Base-by-base conservation (phyloP, 2,797 vertebrate genomes). In the Chelon auratus region DNA sequence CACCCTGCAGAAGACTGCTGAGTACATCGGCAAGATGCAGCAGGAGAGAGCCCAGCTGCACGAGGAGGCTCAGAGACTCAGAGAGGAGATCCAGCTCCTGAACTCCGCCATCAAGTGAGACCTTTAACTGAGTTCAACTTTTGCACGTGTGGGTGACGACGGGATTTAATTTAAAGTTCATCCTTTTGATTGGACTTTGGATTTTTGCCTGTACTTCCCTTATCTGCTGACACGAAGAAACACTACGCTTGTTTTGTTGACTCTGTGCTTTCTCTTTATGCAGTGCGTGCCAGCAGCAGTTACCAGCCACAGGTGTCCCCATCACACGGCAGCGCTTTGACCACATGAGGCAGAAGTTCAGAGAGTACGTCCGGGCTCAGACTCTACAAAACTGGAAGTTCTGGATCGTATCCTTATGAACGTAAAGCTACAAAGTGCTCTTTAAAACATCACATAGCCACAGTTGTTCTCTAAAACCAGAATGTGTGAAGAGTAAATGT, bases 341-440 rank as follows among this genome's bases (percentile, higher is more conserved):
- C 91, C 95, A 96, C 90, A 98, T 99, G 97, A 95, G 97, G 62
- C 93, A 96, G 83, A 96, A 96, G 95, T 99, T 99, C 26, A 91
- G 97, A 0, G 95, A 97, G 75, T 99, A 99, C 0, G 96, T 99
- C 57, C 93, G 93, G 30, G 91, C 91, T 1, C 96, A 97, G 81
- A 99, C 97, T 0, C 89, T 98, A 85, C 97, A 96, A 74, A 98
- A 99, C 93, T 99, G 98, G 98, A 99, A 98, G 90, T 99, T 99
- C 93, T 99, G 98, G 98, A 97, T 99, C 0, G 98, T 99, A 99
- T 99, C 98, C 95, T 96, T 80, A 5, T 52, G 9, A 68, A 45
- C 58, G 39, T 48, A 2, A 55, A 65, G 48, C 18, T 42, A 45
- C 26, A 22, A 22, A 6, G 54, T 6, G 50, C 42, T 58, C 0